phyloP scores from a whole-genome alignment of 2,113 vertebrate species.

The Erinaceus europaeus region DNA sequence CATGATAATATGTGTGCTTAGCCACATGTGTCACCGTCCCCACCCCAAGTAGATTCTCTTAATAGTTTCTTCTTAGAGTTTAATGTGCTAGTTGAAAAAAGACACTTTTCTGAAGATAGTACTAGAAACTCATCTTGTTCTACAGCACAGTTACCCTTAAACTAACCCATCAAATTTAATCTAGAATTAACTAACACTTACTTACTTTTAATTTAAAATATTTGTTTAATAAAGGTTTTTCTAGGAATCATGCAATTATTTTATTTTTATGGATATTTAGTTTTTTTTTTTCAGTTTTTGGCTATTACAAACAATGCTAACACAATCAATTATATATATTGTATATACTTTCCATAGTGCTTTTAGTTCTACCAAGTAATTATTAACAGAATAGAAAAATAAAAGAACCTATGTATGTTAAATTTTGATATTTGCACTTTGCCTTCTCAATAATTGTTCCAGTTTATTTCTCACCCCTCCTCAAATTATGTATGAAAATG shows the following conservation, averaged over 20 bases:
- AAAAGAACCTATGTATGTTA: neutral
- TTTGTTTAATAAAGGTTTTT: neutral
- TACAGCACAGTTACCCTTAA: neutral
- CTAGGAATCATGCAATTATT: neutral
- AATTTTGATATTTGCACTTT: neutral
- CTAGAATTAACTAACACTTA: neutral
- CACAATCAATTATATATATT: neutral
- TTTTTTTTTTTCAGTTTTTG: neutral
- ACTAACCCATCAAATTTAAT: neutral
- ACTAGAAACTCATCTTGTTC: neutral
- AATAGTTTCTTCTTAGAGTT: too few species aligned
- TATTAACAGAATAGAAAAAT: neutral
- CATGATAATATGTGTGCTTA: too few species aligned
- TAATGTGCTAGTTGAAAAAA: too few species aligned
- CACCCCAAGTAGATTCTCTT: too few species aligned
- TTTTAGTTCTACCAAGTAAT: neutral
- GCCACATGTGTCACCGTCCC: too few species aligned
- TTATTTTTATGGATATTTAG: neutral
- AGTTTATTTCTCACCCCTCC: neutral
- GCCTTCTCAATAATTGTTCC: neutral
- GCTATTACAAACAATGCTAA: neutral
- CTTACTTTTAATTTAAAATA: neutral
- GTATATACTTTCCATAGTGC: neutral
- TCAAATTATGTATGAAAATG: neutral
- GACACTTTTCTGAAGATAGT: too few species aligned